A percentile compares a stretch with the other conserved stretches of the same genome.
These are phyloP conservation scores for Lasioglossum oenotherae DNA, from an alignment of 2,888 invertebrate species.

Conservation along the genomic window DNA sequence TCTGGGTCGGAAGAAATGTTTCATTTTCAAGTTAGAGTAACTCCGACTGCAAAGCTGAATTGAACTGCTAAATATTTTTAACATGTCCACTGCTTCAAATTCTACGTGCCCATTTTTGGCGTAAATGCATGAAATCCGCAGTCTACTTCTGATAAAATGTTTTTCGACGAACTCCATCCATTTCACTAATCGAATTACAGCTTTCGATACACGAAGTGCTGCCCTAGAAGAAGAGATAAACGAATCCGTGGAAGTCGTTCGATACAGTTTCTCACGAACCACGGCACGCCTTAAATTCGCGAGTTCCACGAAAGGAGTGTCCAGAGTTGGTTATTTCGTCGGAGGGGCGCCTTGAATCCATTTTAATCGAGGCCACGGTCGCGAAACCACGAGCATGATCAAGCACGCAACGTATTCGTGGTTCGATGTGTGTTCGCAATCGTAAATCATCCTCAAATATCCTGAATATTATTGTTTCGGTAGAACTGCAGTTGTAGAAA, in stretches of 20 bases:
- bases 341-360: slow-evolving; percentile 11
- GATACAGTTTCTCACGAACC: slow-evolving; percentile 13
- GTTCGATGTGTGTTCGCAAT: background rate
- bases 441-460: background rate
- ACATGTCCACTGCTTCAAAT: no score
- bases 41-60: no score
- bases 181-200: background rate
- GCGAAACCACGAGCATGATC: slow-evolving; percentile 37
- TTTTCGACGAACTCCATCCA: background rate
- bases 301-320: slow-evolving; percentile 21
- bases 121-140: no score
- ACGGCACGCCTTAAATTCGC: slow-evolving; percentile 33
- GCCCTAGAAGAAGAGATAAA: background rate
- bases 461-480: slow-evolving; percentile 18
- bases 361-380: slow-evolving; percentile 59
- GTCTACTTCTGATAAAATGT: background rate
- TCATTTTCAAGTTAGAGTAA: no score
- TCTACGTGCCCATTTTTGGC: no score
- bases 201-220: background rate
- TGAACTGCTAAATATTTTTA: no score
- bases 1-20: no score
- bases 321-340: slow-evolving; percentile 18
- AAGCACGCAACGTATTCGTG: slow-evolving; percentile 27
- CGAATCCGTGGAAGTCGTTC: slow-evolving; percentile 1
- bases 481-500: background rate